Evolutionary conservation across 2,113 vertebrate species (phyloP).

Genomic region (Pseudonaja textilis): DNA sequence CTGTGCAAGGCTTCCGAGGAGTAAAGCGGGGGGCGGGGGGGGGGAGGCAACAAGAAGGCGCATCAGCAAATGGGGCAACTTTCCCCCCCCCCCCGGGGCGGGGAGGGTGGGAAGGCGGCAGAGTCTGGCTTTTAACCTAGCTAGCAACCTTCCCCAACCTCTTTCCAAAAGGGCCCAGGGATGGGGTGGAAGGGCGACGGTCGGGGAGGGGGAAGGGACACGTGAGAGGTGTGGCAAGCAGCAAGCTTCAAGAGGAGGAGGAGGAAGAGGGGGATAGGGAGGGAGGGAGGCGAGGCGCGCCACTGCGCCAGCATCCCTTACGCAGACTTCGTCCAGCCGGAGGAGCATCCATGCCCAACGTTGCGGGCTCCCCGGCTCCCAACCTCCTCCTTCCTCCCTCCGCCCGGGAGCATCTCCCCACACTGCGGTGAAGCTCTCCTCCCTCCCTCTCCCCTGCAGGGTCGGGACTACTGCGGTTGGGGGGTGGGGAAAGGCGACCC

Average conservation of each 20-base stretch:
- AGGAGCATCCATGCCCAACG: not conserved
- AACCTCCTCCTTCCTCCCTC: not conserved
- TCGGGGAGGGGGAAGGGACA: rapidly evolving
- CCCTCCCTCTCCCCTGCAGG: not conserved
- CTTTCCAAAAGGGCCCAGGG: not conserved
- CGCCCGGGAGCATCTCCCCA: not conserved
- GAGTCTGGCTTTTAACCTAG: not conserved
- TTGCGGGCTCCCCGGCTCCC: no score
- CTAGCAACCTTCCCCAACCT: not conserved
- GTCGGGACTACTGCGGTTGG: not conserved
- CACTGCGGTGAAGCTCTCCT: not conserved
- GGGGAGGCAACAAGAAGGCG: not conserved
- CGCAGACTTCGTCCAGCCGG: not conserved
- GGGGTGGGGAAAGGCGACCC: not conserved
- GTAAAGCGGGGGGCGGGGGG: no score
- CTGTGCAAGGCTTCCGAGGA: not conserved
- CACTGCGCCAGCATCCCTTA: not conserved
- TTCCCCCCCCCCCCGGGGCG: not conserved
- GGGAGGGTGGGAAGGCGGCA: not conserved
- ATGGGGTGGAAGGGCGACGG: not conserved
- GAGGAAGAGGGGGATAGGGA: not conserved
- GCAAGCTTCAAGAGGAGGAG: not conserved
- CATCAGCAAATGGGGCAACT: not conserved
- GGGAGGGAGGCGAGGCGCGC: not conserved
- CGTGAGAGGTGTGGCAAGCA: not conserved